These are phyloP conservation scores for Drosophila anceps DNA, from an alignment of 2,888 invertebrate species.

Conservation along the genomic window DNA sequence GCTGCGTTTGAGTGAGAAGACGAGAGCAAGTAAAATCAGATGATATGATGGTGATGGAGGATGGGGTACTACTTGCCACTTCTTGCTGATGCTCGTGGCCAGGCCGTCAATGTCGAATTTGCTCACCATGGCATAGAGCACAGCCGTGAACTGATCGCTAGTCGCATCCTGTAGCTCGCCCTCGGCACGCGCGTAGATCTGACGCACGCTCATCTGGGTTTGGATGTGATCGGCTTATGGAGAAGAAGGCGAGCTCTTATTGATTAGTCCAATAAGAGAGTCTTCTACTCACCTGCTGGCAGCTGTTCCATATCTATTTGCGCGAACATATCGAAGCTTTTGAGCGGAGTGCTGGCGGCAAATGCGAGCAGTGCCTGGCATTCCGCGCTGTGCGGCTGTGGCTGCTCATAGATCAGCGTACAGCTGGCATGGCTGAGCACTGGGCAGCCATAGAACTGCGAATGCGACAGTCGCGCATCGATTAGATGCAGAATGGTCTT, in stretches of 20 bases:
- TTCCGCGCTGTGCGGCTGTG: slow-evolving; percentile 87
- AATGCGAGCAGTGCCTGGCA: slow-evolving; percentile 86
- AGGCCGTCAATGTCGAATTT: slow-evolving; percentile 90
- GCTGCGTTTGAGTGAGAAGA: slow-evolving; percentile 49
- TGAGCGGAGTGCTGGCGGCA: slow-evolving; percentile 47
- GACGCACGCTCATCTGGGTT: slow-evolving; percentile 87
- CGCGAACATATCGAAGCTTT: slow-evolving; percentile 57
- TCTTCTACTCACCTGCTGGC: slow-evolving; percentile 84
- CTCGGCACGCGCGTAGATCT: slow-evolving; percentile 86
- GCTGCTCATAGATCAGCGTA: slow-evolving; percentile 91
- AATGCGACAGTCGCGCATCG: slow-evolving; percentile 89
- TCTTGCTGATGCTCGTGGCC: slow-evolving; percentile 80
- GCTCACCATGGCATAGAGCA: slow-evolving; percentile 89
- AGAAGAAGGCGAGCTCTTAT: background rate
- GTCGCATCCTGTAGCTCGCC: slow-evolving; percentile 82
- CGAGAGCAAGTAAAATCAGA: background rate
- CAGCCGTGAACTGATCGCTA: slow-evolving; percentile 89
- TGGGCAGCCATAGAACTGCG: slow-evolving; percentile 86
- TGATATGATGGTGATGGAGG: background rate
- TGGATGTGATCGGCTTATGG: slow-evolving; percentile 66
- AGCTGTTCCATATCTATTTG: slow-evolving; percentile 60
- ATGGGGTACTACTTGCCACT: slow-evolving; percentile 84
- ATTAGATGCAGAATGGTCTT: slow-evolving; percentile 90
- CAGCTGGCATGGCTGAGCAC: slow-evolving; percentile 86
- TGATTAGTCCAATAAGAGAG: background rate